Evolutionary conservation across 2,888 invertebrate genomes (phyloP).

Genomic region (Eristalinus sepulchralis): DNA sequence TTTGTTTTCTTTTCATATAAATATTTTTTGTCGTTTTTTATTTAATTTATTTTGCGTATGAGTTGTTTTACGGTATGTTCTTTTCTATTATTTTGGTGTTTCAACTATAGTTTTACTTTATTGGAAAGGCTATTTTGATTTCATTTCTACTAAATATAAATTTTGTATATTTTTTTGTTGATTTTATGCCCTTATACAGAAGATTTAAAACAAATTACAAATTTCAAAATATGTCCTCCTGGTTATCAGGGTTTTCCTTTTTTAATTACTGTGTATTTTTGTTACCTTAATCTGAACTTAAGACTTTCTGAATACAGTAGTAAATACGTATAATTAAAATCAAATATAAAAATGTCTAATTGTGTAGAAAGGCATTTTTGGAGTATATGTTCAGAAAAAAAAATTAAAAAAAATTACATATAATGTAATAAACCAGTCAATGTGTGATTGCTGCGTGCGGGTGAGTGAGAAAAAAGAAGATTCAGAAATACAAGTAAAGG

Average conservation of each 20-base stretch:
- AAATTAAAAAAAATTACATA: background rate
- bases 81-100: conserved; percentile 7
- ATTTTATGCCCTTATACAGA: conserved; percentile 10
- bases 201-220: background rate
- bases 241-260: too few relatives aligned
- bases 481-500: background rate
- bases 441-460: background rate
- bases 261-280: too few relatives aligned
- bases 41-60: conserved; percentile 21
- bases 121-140: conserved; percentile 54
- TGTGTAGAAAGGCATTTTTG: background rate
- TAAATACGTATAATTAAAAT: background rate
- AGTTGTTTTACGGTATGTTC: background rate
- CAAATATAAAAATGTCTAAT: background rate
- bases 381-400: conserved; percentile 12
- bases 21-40: conserved; percentile 32
- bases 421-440: background rate
- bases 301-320: background rate
- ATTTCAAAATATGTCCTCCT: too few relatives aligned
- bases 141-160: conserved; percentile 37
- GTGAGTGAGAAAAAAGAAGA: background rate
- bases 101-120: conserved; percentile 25
- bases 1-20: conserved; percentile 31
- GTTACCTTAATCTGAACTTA: background rate
- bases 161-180: conserved; percentile 1